These are phyloP conservation scores for Hydrotaea cyrtoneurina DNA, from an alignment of 2,888 invertebrate genomes.

Conservation along the genomic window DNA sequence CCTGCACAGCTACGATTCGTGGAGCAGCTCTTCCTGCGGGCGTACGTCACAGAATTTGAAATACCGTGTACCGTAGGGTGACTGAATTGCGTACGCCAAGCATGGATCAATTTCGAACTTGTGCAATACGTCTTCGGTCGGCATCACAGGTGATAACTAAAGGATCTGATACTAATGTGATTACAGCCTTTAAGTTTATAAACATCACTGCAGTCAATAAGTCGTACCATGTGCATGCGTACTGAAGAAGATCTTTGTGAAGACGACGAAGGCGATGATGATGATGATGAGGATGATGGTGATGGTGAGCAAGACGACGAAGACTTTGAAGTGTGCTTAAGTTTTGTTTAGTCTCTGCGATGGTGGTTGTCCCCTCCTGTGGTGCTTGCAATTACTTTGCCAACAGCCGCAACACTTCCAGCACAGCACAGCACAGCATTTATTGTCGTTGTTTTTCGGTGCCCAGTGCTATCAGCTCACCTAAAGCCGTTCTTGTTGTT, in stretches of 20 bases:
- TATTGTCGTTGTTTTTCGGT: conserved; percentile 22
- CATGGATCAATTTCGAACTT: conserved; percentile 38
- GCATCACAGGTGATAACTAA: conserved; percentile 78
- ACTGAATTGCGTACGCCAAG: background rate
- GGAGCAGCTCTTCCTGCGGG: no score
- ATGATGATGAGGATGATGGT: conserved; percentile 56
- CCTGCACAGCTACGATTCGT: no score
- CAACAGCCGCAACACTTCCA: conserved; percentile 65
- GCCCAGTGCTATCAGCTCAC: conserved; percentile 25
- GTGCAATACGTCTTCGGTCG: conserved; percentile 69
- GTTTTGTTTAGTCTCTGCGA: conserved; percentile 48
- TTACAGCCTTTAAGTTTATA: conserved; percentile 82
- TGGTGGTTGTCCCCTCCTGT: conserved; percentile 61
- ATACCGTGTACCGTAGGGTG: background rate
- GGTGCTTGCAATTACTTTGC: conserved; percentile 67
- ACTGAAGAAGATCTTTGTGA: conserved; percentile 67
- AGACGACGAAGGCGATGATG: background rate
- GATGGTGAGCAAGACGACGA: conserved; percentile 69
- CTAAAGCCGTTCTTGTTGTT: conserved; percentile 54
- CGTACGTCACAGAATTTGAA: no score
- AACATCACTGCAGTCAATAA: conserved; percentile 74
- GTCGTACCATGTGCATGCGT: conserved; percentile 37
- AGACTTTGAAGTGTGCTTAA: conserved; percentile 76
- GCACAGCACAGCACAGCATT: conserved; percentile 29
- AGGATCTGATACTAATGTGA: conserved; percentile 81